Evolutionary conservation across 2,888 invertebrate genomes (phyloP), one percentile per base, ranked within the genome.

Genomic region (Hipparchia sbordonii): DNA sequence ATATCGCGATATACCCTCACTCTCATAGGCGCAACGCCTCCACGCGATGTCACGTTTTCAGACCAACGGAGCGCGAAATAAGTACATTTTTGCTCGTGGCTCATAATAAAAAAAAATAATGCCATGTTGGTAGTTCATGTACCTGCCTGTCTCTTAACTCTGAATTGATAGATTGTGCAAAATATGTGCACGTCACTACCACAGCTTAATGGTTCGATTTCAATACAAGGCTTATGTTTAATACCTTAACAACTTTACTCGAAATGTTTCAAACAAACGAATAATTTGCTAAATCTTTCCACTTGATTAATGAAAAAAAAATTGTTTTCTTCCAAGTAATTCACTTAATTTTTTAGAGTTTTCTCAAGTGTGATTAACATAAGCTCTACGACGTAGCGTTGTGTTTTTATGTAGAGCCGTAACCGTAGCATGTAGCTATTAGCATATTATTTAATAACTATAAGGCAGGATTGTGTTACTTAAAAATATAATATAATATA

Each of bases 21-120:
- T 57, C 23, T 10, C 52, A 69, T 76, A 76, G 79, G 78, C 78
- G 75, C 84, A 82, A 82, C 86, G 87, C 85, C 89, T 88, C 87
- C 90, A 87, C 92, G 65, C 89, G 90, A 92, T 90, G 92, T 92
- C 93, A 93, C 92, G 91, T 93, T 93, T 90, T 91, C 93, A 91
- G 91, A 84, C 83, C 93, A 93, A 78, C 90, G 93, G 92, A 93
- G 93, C 93, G 93, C 85, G 90, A 92, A 93, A 93, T 93, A 93
- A 93, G 93, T 92, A 93, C 93, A 93, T 93, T 90, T 90, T 93
- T 93, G 90, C 91, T 89, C 91, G 85, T 86, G 86, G 87, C 86
- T 86, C 85, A 88, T 90, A 88, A 91, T 91, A 90, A 91, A 93
- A 90, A 23, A 48, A 90, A 90, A 90, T 13, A 60, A 92, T 91